A percentile compares a stretch with the other conserved stretches of the same genome.
These are phyloP conservation scores for Lipophrys pholis DNA, from an alignment of 2,113 vertebrate genomes.

Conservation along the genomic window DNA sequence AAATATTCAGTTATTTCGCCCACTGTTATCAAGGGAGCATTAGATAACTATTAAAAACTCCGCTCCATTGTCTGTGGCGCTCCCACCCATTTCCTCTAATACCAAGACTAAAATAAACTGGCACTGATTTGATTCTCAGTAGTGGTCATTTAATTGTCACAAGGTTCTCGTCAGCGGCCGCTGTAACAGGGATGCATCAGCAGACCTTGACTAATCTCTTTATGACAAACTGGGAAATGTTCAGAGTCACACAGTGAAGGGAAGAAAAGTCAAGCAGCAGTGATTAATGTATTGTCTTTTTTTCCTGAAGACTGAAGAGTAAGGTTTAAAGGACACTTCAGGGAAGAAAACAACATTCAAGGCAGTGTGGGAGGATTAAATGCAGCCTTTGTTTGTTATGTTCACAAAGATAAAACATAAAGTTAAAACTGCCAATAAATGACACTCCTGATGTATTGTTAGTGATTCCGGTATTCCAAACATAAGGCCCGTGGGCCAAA, in stretches of 20 bases:
- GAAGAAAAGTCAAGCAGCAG: background rate
- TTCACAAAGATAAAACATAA: too few relatives aligned
- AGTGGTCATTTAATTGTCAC: slow-evolving; percentile 31
- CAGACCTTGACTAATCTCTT: slow-evolving; percentile 40
- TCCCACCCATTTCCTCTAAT: slow-evolving; percentile 55
- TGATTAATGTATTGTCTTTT: slow-evolving; percentile 4
- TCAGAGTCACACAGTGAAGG: slow-evolving; percentile 1
- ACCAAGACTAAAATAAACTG: slow-evolving; percentile 24
- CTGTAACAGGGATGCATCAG: slow-evolving; percentile 36
- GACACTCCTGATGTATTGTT: too few relatives aligned
- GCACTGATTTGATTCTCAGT: slow-evolving; percentile 27
- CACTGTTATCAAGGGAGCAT: too few relatives aligned
- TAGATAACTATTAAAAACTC: slow-evolving; percentile 14
- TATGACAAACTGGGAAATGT: slow-evolving; percentile 23
- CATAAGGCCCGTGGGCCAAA: too few relatives aligned
- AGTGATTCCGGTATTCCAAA: too few relatives aligned
- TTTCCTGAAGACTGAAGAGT: background rate
- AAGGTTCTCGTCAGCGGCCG: slow-evolving; percentile 37
- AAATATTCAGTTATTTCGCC: too few relatives aligned
- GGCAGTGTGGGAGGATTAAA: too few relatives aligned
- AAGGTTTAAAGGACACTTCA: background rate
- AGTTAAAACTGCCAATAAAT: too few relatives aligned
- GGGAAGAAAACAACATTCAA: background rate
- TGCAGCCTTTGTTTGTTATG: too few relatives aligned
- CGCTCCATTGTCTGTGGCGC: slow-evolving; percentile 44